Evolutionary conservation across 2,797 vertebrate species (phyloP).

Genomic region (Thunnus albacares): DNA sequence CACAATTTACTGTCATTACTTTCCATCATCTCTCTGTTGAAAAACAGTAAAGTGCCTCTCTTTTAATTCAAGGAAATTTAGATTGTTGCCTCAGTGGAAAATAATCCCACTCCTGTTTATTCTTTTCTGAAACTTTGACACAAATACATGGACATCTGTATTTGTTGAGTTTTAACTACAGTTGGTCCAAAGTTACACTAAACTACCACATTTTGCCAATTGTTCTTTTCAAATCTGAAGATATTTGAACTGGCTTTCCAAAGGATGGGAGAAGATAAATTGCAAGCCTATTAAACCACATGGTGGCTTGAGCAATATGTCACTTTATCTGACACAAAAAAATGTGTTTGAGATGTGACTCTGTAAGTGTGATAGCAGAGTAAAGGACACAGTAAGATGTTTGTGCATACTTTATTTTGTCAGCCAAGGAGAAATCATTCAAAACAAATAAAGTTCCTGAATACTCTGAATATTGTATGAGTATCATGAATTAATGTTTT

Average conservation of each 20-base stretch:
- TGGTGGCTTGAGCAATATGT: neutral
- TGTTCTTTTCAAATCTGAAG: neutral
- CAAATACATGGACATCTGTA: neutral
- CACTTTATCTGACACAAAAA: neutral
- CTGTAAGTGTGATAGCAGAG: conserved; percentile 17
- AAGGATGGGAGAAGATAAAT: neutral
- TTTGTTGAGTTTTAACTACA: conserved; percentile 21
- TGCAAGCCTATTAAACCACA: neutral
- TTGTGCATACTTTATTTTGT: conserved; percentile 73
- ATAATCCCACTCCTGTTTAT: neutral
- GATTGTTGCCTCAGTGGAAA: neutral
- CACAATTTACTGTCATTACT: no score
- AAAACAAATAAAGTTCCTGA: conserved; percentile 64
- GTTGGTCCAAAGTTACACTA: neutral
- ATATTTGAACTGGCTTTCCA: neutral
- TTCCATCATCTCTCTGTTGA: neutral
- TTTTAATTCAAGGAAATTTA: neutral
- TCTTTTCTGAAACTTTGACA: neutral
- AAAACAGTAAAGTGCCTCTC: neutral
- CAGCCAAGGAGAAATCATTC: conserved; percentile 61
- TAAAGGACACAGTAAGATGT: conserved; percentile 42
- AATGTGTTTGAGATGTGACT: neutral
- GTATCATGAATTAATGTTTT: conserved; percentile 25
- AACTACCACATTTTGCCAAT: neutral
- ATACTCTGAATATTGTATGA: conserved; percentile 57